phyloP scores from a whole-genome alignment of 2,797 vertebrate genomes.

The Syngnathus rostellatus region DNA sequence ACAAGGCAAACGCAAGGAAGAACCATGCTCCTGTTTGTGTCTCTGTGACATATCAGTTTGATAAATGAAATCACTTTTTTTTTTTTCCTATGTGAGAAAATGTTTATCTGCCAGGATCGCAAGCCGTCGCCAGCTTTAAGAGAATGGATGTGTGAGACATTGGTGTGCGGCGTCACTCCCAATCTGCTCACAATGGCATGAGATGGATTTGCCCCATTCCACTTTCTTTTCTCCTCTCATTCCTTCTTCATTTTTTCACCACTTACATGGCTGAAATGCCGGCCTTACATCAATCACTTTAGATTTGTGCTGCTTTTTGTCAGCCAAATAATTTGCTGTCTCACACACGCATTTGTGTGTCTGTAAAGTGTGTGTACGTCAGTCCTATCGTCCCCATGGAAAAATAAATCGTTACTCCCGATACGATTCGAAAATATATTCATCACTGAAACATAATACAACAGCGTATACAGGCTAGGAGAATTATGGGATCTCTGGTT shows the following conservation, averaged over 20 bases:
- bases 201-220: conserved; percentile 5
- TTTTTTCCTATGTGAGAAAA: neutral
- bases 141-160: conserved; percentile 2
- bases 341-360: conserved; percentile 6
- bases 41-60: neutral
- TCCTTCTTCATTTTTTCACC: conserved; percentile 3
- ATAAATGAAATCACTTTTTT: conserved; percentile 5
- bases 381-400: neutral
- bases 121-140: neutral
- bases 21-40: neutral
- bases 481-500: neutral
- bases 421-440: neutral
- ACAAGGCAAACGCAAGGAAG: neutral
- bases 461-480: neutral
- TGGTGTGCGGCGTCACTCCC: conserved; percentile 2
- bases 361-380: conserved; percentile 1
- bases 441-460: neutral
- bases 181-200: neutral
- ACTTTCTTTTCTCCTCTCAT: neutral
- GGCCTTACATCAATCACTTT: conserved; percentile 4
- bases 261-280: conserved; percentile 2
- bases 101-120: neutral
- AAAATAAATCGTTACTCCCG: neutral
- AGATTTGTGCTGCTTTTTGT: conserved; percentile 1
- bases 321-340: conserved; percentile 5